phyloP scores from a whole-genome alignment of 92 coral and sea anemone species.

The Virgularia gustaviana region DNA sequence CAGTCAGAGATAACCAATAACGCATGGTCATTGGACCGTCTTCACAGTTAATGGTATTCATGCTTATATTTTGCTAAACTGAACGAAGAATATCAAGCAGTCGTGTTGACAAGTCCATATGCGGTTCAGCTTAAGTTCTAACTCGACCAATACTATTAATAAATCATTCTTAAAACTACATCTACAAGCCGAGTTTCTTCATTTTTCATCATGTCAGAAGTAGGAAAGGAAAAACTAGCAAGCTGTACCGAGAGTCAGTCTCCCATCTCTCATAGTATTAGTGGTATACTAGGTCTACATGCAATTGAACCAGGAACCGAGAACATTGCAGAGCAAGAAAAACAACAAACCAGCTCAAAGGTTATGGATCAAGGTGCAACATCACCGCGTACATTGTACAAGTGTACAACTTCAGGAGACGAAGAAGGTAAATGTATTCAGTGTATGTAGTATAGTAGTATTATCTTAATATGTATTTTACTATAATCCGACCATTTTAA shows the following conservation, averaged over 20 bases:
- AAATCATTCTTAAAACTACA: no score
- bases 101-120: no score
- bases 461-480: no score
- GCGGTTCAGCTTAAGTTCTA: no score
- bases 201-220: slow-evolving; percentile 15
- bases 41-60: slow-evolving; percentile 29
- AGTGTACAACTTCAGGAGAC: no score
- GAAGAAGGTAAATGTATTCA: no score
- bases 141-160: no score
- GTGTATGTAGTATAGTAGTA: no score
- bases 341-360: neutral
- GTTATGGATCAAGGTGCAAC: no score
- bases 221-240: slow-evolving; percentile 20
- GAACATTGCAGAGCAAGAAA: neutral
- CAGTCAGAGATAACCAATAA: slow-evolving; percentile 31
- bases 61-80: neutral
- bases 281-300: slow-evolving; percentile 84
- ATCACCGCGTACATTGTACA: no score
- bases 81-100: neutral
- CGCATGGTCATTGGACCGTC: slow-evolving; percentile 19
- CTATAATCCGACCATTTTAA: no score
- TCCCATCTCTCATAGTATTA: slow-evolving; percentile 63
- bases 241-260: slow-evolving; percentile 17
- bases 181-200: no score
- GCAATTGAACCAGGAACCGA: slow-evolving; percentile 14